These are phyloP conservation scores for Ibidorhyncha struthersii DNA, from an alignment of 2,113 vertebrate genomes.

Conservation along the genomic window DNA sequence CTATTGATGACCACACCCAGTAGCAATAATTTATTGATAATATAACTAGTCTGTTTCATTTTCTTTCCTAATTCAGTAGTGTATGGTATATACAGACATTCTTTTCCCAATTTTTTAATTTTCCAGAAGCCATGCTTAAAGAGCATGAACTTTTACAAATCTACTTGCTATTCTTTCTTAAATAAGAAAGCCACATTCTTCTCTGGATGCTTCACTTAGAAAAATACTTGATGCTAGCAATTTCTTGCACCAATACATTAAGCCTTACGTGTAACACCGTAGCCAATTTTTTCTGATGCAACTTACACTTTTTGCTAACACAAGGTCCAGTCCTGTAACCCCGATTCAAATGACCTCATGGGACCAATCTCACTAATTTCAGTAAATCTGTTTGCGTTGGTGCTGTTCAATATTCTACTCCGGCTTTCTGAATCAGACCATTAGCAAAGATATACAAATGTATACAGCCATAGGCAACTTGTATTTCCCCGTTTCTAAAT, in stretches of 20 bases:
- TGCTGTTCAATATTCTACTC: background rate
- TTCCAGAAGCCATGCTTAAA: conserved; percentile 17
- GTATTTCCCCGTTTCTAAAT: background rate
- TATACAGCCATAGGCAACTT: background rate
- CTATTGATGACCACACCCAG: background rate
- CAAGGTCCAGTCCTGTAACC: background rate
- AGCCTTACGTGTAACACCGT: background rate
- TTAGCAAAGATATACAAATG: background rate
- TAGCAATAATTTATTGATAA: background rate
- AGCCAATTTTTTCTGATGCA: background rate
- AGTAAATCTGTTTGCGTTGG: background rate
- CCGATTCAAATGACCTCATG: background rate
- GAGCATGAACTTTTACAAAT: background rate
- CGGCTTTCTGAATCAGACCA: background rate
- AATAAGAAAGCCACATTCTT: background rate
- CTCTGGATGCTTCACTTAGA: background rate
- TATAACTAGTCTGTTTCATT: conserved; percentile 28
- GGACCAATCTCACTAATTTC: background rate
- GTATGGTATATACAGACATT: background rate
- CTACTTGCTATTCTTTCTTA: background rate
- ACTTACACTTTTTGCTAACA: background rate
- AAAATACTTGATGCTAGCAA: background rate
- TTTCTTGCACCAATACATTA: background rate
- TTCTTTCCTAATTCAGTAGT: conserved; percentile 46
- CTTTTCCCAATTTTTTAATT: background rate